Percentiles rank a stretch among this genome's conserved stretches.
Evolutionary conservation across 2,888 invertebrate genomes (phyloP).

Genomic region (Protodeltote pygarga): DNA sequence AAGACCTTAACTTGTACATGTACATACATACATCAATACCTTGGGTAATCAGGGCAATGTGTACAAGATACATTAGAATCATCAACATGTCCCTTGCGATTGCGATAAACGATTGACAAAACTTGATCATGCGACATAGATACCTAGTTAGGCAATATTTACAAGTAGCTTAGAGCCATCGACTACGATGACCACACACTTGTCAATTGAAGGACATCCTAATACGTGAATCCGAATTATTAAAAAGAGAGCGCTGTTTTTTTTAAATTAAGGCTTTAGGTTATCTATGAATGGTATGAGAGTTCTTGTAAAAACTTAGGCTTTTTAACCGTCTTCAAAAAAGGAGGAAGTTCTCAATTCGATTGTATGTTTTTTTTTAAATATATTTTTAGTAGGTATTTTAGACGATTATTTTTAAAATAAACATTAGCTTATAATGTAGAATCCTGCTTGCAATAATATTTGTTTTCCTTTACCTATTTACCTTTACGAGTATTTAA

Average conservation of each 20-base stretch:
- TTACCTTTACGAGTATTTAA: too few relatives aligned
- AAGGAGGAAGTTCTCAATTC: too few relatives aligned
- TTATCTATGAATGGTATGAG: constrained; percentile 22
- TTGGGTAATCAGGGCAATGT: constrained; percentile 20
- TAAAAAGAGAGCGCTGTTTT: constrained; percentile 14
- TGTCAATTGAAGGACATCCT: constrained; percentile 11
- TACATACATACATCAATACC: constrained; percentile 9
- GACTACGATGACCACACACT: constrained; percentile 18
- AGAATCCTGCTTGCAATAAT: too few relatives aligned
- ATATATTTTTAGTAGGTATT: too few relatives aligned
- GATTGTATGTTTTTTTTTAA: too few relatives aligned
- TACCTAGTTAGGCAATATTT: constrained; percentile 45
- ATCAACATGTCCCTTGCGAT: constrained; percentile 39
- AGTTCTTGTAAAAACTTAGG: not conserved
- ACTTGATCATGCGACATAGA: constrained; percentile 31
- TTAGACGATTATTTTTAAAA: too few relatives aligned
- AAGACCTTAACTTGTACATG: constrained; percentile 3
- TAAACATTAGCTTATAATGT: too few relatives aligned
- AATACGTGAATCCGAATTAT: constrained; percentile 8
- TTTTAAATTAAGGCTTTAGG: too few relatives aligned
- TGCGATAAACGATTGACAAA: constrained; percentile 46
- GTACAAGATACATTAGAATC: constrained; percentile 22
- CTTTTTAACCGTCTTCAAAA: too few relatives aligned
- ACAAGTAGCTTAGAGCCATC: constrained; percentile 28
- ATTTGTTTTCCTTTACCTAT: too few relatives aligned